Base-by-base conservation (phyloP, 2,113 vertebrate species). In the Ailurus styani region DNA sequence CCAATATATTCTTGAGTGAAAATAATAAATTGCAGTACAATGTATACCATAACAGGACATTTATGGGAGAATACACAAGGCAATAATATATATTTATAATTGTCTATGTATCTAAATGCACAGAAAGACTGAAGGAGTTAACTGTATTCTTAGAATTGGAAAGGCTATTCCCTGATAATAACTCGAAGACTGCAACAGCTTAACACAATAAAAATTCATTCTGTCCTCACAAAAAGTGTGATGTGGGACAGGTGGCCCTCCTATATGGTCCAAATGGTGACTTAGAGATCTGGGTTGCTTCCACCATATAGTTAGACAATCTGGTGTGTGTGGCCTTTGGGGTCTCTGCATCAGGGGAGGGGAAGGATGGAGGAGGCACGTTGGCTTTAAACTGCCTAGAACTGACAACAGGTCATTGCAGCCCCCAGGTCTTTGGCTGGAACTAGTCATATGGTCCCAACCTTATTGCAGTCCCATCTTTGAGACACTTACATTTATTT, bases 401-500 rank as follows among this genome's bases (percentile, higher is more conserved):
- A 81, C 29, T 42, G 66, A 40, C 21, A 70, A 45, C 17, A 8
- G 5, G 47, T 3, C 37, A 42, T 54, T 42, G 27, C 1, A 50
- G 72, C 31, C 95, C 34, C 50, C 10, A 50, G 52, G 70, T 23
- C 21, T 27, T 45, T 73, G 42, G 1, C 85, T 93, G 15, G 45
- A 47, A 68, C 20, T 55, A 72, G 37, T 55, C 60, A 25, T 34
- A 64, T 23, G 72, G 25, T 20, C 68, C 68, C 86, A 95, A 70
- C 27, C 10, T 47, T 45, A 52, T 6, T 18, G 21, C 3, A 96
- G 54, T 75, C n/a, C 7, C 45, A 79, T 47, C 90, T 87, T 84
- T 89, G 42, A 90, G 27, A 95, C 40, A 75, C 73, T 93, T 90
- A 45, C 10, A 84, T 88, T 88, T 72, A 73, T 85, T 95, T 68